Base-by-base conservation (phyloP, 2,888 invertebrate genomes). In the Labia minor region DNA sequence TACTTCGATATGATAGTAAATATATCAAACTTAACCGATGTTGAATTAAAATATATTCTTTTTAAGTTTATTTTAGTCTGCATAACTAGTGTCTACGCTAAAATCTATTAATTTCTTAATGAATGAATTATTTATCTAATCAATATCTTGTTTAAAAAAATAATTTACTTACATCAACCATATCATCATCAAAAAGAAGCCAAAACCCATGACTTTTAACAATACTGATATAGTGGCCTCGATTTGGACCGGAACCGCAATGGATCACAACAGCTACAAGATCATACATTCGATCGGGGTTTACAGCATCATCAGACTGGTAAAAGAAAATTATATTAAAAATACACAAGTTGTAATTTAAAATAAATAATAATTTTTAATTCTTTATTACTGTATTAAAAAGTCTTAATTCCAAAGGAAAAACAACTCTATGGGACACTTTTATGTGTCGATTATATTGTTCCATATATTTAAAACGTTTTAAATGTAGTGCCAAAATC, bases 171-270 rank as follows among this genome's bases (percentile, higher is more conserved):
- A 95, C 95, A 82, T 99, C 99, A 71, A 99, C 99, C 88, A 98
- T 95, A 77, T 99, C 99, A 80, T 99, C 99, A 79, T 99, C 99
- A 81, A 99, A 99, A 3, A 99, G 86, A 72, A 99, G 83, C 99
- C 99, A 99, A 79, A 98, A 93, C 67, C 97, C 96, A 80, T 98
- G 96, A 78, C 95, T 95, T 81, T 99, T 99, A 68, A 99, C 99
- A 78, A 99, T 96, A 79, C 95, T 96, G 79, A 99, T 99, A 81
- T 99, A 99, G 80, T 99, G 99, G 21, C 99, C 99, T 69, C 99
- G 86, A 81, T 99, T 99, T 72, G 98, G 97, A 65, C 99, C 98
- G 71, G 95, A 96, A 71, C 99, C 99, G 80, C 99, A 99, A 81
- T 99, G 99, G 74, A 99, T 96, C 72, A 99, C 99, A 72, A 99